A percentile compares a stretch with the other conserved stretches of the same genome.
Conservation (phyloP, 2,113 vertebrate genomes). For the Capreolus pygargus region DNA sequence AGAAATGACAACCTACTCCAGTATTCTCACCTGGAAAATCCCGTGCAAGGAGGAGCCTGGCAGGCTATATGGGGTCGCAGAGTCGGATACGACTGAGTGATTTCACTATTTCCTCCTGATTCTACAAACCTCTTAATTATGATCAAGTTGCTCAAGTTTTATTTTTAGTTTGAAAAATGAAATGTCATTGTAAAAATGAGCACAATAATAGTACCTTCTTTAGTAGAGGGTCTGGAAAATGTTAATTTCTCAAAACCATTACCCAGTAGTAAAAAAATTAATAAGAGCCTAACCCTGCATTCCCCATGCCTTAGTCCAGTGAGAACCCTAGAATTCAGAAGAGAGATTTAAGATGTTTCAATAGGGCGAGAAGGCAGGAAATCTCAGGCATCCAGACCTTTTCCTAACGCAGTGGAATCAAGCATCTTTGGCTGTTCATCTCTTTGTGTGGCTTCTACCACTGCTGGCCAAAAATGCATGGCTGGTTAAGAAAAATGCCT, state of each 20-base stretch:
- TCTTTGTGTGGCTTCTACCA: background rate
- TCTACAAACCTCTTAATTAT: background rate
- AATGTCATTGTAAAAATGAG: conserved; percentile 14
- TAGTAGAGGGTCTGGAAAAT: background rate
- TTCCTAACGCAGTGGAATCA: background rate
- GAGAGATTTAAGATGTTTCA: background rate
- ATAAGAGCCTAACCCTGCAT: background rate
- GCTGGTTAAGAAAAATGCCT: background rate
- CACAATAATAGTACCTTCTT: background rate
- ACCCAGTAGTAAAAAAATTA: background rate
- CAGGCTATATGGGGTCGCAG: background rate
- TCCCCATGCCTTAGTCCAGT: background rate
- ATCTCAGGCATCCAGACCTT: background rate
- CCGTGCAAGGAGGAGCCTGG: background rate
- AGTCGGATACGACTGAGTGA: accelerated
- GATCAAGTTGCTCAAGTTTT: background rate
- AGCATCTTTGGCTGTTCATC: background rate
- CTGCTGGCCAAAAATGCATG: background rate
- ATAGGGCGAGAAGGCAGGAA: background rate
- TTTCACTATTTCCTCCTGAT: background rate
- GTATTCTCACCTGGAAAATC: background rate
- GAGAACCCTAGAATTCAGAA: background rate
- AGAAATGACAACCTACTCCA: background rate
- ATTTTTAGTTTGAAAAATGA: background rate
- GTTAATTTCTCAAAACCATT: background rate